phyloP scores from a whole-genome alignment of 2,888 invertebrate species.

The Drosophila macrospina region DNA sequence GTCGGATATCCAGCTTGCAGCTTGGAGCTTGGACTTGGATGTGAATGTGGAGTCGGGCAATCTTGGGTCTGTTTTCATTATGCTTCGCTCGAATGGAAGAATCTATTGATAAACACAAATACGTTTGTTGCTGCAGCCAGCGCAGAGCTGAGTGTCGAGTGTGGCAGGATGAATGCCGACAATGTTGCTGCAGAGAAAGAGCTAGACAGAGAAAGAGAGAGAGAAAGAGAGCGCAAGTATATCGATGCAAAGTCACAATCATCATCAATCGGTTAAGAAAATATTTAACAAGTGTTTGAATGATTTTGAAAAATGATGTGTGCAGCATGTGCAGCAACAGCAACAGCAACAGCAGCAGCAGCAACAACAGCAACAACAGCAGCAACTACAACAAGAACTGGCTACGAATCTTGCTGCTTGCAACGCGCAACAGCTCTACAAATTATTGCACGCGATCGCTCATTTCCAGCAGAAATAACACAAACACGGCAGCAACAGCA shows the following conservation, averaged over 20 bases:
- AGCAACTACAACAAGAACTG: constrained; percentile 12
- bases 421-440: constrained; percentile 62
- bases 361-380: constrained; percentile 7
- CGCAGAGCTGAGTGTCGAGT: constrained; percentile 18
- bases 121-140: constrained; percentile 49
- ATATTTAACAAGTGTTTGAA: constrained; percentile 84
- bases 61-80: constrained; percentile 39
- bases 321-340: constrained; percentile 60
- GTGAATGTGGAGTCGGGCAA: constrained; percentile 6
- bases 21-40: too few species aligned
- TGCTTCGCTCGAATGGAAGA: constrained; percentile 28
- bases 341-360: constrained; percentile 21
- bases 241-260: constrained; percentile 71
- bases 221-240: not conserved
- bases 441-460: constrained; percentile 79
- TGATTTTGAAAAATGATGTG: constrained; percentile 85
- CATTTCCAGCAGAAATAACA: constrained; percentile 79
- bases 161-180: constrained; percentile 52
- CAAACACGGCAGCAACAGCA: constrained; percentile 65
- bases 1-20: constrained; percentile 4
- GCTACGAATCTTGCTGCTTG: constrained; percentile 26
- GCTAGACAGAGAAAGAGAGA: not conserved
- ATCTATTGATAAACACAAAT: constrained; percentile 80
- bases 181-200: constrained; percentile 14
- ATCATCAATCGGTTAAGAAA: constrained; percentile 83